Base-by-base conservation (phyloP, 1,140 invertebrate genomes). In the Philotrypesis tridentata region DNA sequence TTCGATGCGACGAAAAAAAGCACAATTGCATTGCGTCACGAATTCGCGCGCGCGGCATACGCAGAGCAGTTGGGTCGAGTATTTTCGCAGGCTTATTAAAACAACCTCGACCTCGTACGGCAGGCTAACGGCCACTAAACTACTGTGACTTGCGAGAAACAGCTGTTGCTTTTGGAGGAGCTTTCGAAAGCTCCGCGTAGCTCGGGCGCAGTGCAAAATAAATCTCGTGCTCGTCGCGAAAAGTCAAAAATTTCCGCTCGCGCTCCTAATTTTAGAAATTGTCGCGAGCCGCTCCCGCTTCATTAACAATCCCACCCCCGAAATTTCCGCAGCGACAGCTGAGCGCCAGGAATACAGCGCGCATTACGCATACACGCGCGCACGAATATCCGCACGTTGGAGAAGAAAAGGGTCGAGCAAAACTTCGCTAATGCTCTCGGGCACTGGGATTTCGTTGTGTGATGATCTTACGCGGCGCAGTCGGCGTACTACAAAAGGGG, bases 11-110 rank as follows among this genome's bases (percentile, higher is more conserved):
- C 60, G 78, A 80, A 29, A 80, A 80, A 29, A 7, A n/a, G 21
- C 48, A 21, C 74, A 67, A 67, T 67, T 76, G 33, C 27, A 67
- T 23, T n/a, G 48, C 33, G 23, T 75, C 33, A 63, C 73, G 55
- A 55, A n/a, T n/a, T n/a, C 40, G 11, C 40, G 40, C 40, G 12
- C 40, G 74, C 14, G 2, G 11, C 27, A 43, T 63, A 67, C 61
- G 6, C 33, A 55, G 40, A 14, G 6, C 6, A 55, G 21, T 55
- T n/a, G n/a, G n/a, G n/a, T 55, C 27, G 21, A 48, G 48, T 65
- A 65, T 65, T 76, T 55, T 21, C 12, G 1, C 63, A n/a, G 40
- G 48, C 21, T 43, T 6, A 4, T 25, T 55, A 14, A n/a, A 55
- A 55, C 17, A 55, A 55, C 7, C 48, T 6, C 48, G 33, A n/a